A percentile compares a stretch with the other conserved stretches of the same genome.
phyloP scores from a whole-genome alignment of 2,113 vertebrate species.

The Apodemus speciosus region DNA sequence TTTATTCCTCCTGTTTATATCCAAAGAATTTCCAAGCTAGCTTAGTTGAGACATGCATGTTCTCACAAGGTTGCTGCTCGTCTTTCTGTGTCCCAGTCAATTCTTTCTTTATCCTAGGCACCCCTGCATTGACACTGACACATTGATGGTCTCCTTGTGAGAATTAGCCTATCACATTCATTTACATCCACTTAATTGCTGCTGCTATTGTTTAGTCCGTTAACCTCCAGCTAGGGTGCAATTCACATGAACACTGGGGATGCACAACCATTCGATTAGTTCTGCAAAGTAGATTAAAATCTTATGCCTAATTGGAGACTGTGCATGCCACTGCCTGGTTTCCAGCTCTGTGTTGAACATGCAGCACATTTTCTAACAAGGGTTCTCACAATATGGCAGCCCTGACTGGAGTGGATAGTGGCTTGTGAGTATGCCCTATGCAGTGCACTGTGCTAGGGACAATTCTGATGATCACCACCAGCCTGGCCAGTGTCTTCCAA shows the following conservation, averaged over 20 bases:
- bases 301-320: slow-evolving; percentile 77
- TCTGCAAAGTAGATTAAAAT: slow-evolving; percentile 79
- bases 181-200: slow-evolving; percentile 80
- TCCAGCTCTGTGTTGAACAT: slow-evolving; percentile 48
- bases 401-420: neutral
- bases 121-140: slow-evolving; percentile 59
- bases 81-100: slow-evolving; percentile 45
- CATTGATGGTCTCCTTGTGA: slow-evolving; percentile 72
- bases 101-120: slow-evolving; percentile 33
- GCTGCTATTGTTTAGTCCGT: slow-evolving; percentile 74
- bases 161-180: slow-evolving; percentile 78
- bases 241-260: slow-evolving; percentile 75
- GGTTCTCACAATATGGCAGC: neutral
- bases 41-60: slow-evolving; percentile 25
- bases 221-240: slow-evolving; percentile 80
- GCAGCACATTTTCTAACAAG: neutral
- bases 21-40: slow-evolving; percentile 44
- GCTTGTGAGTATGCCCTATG: neutral
- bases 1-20: slow-evolving; percentile 62
- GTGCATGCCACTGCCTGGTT: slow-evolving; percentile 59
- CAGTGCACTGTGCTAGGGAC: neutral
- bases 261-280: slow-evolving; percentile 76
- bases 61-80: neutral
- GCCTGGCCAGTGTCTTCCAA: neutral
- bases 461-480: neutral